Percentiles rank a stretch among this genome's conserved stretches.
Conservation (phyloP, 2,888 invertebrate species). For the Liopterus haemorrhoidalis region DNA sequence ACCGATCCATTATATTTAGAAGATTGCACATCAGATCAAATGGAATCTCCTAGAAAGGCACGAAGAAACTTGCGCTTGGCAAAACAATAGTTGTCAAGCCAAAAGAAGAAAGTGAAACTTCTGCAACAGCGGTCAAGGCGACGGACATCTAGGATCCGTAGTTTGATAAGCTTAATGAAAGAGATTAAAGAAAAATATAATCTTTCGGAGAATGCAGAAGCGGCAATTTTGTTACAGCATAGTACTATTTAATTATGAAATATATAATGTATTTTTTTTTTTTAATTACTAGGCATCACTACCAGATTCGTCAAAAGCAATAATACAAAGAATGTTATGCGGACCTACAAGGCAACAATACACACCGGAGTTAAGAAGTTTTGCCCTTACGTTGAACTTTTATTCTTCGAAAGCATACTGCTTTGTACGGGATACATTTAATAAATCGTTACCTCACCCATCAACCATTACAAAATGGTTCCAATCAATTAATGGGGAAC, state of each 20-base stretch:
- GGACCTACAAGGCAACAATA: conserved; percentile 15
- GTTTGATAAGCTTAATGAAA: conserved; percentile 5
- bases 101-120: not conserved
- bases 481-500: conserved; percentile 26
- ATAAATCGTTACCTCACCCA: conserved; percentile 19
- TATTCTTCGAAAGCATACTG: conserved; percentile 18
- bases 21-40: conserved; percentile 4
- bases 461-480: conserved; percentile 29
- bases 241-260: not conserved
- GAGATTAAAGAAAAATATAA: conserved; percentile 1
- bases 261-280: too few species aligned
- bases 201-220: not conserved
- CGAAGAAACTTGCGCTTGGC: not conserved
- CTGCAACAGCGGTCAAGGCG: conserved; percentile 2
- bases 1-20: not conserved
- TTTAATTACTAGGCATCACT: conserved; percentile 9
- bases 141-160: not conserved
- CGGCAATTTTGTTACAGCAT: not conserved
- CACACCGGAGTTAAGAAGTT: conserved; percentile 11
- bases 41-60: not conserved
- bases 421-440: conserved; percentile 21
- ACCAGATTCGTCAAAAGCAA: conserved; percentile 1
- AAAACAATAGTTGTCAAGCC: conserved; percentile 3
- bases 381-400: conserved; percentile 19
- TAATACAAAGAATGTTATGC: not conserved